phyloP scores from a whole-genome alignment of 2,113 vertebrate genomes.

The Nothocercus julius region DNA sequence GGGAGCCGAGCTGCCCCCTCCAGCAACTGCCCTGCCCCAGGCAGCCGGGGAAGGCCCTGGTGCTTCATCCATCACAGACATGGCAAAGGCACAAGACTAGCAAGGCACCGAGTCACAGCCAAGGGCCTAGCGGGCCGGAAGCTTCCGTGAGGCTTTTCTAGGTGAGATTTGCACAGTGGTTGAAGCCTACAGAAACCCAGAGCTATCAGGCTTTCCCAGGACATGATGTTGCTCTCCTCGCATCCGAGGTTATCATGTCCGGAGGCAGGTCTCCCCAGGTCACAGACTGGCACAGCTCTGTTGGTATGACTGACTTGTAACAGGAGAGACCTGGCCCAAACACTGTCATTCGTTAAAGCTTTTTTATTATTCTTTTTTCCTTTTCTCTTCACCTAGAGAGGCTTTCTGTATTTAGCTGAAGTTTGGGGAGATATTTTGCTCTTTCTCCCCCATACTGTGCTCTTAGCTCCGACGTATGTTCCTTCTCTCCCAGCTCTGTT shows the following conservation, averaged over 20 bases:
- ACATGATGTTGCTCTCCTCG: not conserved
- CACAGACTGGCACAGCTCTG: not conserved
- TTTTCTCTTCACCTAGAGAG: not conserved
- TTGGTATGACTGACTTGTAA: not conserved
- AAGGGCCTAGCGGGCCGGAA: too few relatives aligned
- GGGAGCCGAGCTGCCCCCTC: not conserved
- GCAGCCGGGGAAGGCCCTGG: not conserved
- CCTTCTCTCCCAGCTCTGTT: not conserved
- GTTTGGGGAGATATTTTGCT: accelerated
- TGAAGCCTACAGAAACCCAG: not conserved
- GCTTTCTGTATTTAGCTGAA: not conserved
- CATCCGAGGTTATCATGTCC: not conserved
- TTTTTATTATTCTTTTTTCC: not conserved
- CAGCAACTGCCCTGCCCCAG: not conserved
- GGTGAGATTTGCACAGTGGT: too few relatives aligned
- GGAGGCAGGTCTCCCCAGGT: not conserved
- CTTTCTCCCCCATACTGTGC: not conserved
- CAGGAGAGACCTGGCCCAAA: not conserved
- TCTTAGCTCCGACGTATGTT: not conserved
- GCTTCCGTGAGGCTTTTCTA: not conserved
- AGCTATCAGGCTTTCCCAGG: too few relatives aligned
- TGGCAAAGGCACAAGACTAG: not conserved
- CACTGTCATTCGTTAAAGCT: not conserved
- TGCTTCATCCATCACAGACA: not conserved
- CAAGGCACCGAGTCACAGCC: too few relatives aligned